Percentiles rank a stretch among this genome's conserved stretches.
These are phyloP conservation scores for Protula sp. DNA, from an alignment of 2,888 invertebrate species.

Conservation along the genomic window DNA sequence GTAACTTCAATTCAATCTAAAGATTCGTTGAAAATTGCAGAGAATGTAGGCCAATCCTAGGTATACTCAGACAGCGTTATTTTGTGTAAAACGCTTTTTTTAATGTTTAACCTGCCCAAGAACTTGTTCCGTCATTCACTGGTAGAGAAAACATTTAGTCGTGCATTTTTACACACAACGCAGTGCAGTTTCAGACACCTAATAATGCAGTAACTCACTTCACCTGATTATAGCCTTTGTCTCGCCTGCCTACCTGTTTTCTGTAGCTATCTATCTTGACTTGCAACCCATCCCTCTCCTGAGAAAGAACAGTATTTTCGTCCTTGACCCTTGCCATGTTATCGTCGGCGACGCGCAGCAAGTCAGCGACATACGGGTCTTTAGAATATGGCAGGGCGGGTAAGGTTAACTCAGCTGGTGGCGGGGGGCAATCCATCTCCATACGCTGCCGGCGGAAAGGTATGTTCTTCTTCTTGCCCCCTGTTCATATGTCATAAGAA, in stretches of 20 bases:
- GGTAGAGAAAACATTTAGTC: no score
- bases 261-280: constrained; percentile 44
- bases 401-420: constrained; percentile 25
- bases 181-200: no score
- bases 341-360: constrained; percentile 49
- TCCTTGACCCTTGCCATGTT: constrained; percentile 43
- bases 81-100: no score
- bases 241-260: constrained; percentile 41
- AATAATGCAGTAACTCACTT: no score
- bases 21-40: no score
- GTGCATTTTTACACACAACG: no score
- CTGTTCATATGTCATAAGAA: constrained; percentile 21
- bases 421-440: constrained; percentile 49
- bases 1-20: no score
- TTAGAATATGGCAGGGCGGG: background rate
- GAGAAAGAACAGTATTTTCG: constrained; percentile 30
- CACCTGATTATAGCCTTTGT: no score
- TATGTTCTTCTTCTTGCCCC: constrained; percentile 51
- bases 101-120: no score
- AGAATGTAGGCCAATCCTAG: no score
- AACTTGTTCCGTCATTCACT: no score
- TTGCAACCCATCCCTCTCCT: constrained; percentile 41
- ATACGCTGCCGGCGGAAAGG: constrained; percentile 54
- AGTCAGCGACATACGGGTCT: constrained; percentile 51
- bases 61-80: no score